Conservation (phyloP, 2,888 invertebrate genomes). For the Leptopilina drosophilae region DNA sequence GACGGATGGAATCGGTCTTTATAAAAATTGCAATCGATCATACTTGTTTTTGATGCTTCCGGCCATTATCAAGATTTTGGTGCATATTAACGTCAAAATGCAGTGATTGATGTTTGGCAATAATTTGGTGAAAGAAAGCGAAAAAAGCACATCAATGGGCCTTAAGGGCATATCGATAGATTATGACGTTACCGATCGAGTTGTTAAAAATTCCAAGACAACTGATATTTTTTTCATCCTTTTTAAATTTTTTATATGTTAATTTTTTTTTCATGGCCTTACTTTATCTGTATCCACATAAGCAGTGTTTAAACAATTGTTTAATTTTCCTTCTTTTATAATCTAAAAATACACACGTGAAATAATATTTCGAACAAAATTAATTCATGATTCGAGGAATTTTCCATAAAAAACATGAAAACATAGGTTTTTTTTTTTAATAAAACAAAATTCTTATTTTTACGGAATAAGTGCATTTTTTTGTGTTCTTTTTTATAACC, state of each 20-base stretch:
- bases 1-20: conserved; percentile 65
- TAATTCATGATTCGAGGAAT: too few species aligned
- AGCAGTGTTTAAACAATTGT: too few species aligned
- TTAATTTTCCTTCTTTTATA: too few species aligned
- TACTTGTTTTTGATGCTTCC: conserved; percentile 45
- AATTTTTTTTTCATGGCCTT: too few species aligned
- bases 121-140: conserved; percentile 42
- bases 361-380: too few species aligned
- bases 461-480: not conserved
- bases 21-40: conserved; percentile 66
- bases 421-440: too few species aligned
- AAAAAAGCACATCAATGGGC: not conserved
- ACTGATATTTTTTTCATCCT: too few species aligned
- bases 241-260: too few species aligned
- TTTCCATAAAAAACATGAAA: too few species aligned
- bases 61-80: conserved; percentile 63
- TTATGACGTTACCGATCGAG: not conserved
- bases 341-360: too few species aligned
- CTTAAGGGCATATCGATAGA: not conserved
- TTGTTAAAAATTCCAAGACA: too few species aligned
- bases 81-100: conserved; percentile 72
- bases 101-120: conserved; percentile 69
- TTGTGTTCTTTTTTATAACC: not conserved
- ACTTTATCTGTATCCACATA: too few species aligned
- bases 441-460: not conserved